Conservation (phyloP, 64 coral and sea anemone genomes). For the Montipora capricornis region DNA sequence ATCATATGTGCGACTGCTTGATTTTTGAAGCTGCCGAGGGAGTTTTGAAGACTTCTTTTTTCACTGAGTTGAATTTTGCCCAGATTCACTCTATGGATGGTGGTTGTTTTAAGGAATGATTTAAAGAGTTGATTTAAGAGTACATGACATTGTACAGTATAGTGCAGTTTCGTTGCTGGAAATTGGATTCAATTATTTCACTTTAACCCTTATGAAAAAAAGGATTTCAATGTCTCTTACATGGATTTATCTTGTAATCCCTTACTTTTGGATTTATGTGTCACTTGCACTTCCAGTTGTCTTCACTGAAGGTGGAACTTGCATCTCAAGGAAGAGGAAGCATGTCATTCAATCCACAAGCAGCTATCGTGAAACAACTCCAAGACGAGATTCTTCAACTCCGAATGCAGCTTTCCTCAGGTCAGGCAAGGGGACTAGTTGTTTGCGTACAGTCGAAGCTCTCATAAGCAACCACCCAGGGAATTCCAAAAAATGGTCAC, state of each 20-base stretch:
- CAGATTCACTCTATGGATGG: background rate
- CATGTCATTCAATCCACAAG: conserved; percentile 67
- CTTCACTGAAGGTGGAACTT: conserved; percentile 84
- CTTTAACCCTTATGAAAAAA: no score
- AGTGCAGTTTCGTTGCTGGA: no score
- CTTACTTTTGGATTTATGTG: background rate
- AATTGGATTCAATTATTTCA: no score
- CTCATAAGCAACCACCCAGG: no score
- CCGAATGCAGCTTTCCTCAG: conserved; percentile 31
- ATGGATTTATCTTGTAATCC: background rate
- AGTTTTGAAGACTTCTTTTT: no score
- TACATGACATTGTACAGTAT: no score
- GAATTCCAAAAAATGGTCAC: no score
- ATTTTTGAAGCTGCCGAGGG: no score
- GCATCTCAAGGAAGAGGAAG: conserved; percentile 79
- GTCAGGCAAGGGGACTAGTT: background rate
- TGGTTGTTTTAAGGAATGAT: no score
- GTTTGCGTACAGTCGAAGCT: background rate
- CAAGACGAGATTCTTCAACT: conserved; percentile 70
- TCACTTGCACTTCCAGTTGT: conserved; percentile 56
- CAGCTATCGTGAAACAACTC: conserved; percentile 63
- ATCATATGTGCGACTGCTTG: no score
- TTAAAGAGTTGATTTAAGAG: no score
- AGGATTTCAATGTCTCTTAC: background rate
- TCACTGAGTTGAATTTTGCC: no score